phyloP scores from a whole-genome alignment of 2,888 invertebrate species.

The Euclidia mi region DNA sequence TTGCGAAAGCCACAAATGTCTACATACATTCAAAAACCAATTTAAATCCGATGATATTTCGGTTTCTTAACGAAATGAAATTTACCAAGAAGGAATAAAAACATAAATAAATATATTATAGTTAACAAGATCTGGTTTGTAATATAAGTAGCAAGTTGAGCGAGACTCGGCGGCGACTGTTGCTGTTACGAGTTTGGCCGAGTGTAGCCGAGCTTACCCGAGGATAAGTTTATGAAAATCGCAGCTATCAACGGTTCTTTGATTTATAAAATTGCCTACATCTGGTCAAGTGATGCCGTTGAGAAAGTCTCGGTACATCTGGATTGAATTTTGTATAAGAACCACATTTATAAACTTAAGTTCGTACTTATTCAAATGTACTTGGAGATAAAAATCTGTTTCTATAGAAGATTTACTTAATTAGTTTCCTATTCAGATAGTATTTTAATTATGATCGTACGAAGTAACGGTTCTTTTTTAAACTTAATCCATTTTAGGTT shows the following conservation, averaged over 20 bases:
- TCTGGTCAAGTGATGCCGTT: conserved; percentile 17
- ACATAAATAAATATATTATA: conserved; percentile 37
- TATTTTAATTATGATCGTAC: no score
- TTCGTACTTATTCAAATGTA: no score
- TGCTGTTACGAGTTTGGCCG: conserved; percentile 36
- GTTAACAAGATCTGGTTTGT: conserved; percentile 52
- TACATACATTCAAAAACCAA: no score
- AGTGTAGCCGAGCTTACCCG: conserved; percentile 24
- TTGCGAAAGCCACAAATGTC: no score
- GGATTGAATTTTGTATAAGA: background rate
- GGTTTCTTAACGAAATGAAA: conserved; percentile 13
- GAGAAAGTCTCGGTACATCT: conserved; percentile 21
- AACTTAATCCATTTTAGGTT: no score
- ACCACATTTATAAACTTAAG: background rate
- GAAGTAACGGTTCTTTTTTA: no score
- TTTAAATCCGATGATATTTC: background rate
- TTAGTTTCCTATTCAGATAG: no score
- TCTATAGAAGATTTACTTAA: no score
- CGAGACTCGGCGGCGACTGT: conserved; percentile 56
- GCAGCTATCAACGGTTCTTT: conserved; percentile 39
- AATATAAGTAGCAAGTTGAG: conserved; percentile 45
- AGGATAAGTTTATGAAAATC: conserved; percentile 45
- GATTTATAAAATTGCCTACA: conserved; percentile 24
- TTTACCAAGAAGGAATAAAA: conserved; percentile 8
- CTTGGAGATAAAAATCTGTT: no score